These are phyloP conservation scores for Ia io DNA, from an alignment of 2,113 vertebrate species.

Conservation along the genomic window DNA sequence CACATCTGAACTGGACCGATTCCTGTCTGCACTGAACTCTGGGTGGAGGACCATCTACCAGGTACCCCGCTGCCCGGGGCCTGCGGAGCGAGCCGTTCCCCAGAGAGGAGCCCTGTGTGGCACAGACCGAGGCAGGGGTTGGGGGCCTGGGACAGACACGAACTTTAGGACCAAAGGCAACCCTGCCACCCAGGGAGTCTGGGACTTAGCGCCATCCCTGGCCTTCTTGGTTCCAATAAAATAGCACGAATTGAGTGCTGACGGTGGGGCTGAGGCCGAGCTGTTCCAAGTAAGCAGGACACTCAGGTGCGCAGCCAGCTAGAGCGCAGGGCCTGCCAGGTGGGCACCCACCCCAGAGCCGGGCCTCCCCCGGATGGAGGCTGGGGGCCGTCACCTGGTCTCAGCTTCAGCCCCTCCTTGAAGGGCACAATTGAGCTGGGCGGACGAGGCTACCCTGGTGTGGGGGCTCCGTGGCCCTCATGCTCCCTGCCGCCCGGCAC, in stretches of 20 bases:
- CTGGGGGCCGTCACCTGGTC: rapidly evolving
- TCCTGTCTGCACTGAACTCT: constrained; percentile 83
- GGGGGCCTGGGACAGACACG: not conserved
- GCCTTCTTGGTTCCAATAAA: not conserved
- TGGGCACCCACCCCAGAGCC: not conserved
- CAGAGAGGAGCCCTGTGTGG: not conserved
- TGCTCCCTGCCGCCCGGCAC: not conserved
- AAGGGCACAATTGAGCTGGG: not conserved
- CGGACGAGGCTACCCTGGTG: not conserved
- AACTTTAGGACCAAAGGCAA: not conserved
- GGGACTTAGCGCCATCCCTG: not conserved
- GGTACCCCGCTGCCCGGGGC: constrained; percentile 74
- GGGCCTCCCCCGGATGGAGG: not conserved
- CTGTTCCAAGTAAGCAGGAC: not conserved
- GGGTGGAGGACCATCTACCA: constrained; percentile 91
- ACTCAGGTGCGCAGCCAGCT: no score
- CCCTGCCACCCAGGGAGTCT: not conserved
- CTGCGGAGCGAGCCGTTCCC: rapidly evolving
- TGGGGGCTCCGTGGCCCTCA: rapidly evolving
- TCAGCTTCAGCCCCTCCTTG: not conserved
- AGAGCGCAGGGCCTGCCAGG: no score
- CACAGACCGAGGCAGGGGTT: not conserved
- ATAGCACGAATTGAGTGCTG: not conserved
- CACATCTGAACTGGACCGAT: constrained; percentile 90
- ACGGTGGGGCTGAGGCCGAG: not conserved